Evolutionary conservation across 2,888 invertebrate genomes (phyloP).

Genomic region (Megalurothrips usitatus): DNA sequence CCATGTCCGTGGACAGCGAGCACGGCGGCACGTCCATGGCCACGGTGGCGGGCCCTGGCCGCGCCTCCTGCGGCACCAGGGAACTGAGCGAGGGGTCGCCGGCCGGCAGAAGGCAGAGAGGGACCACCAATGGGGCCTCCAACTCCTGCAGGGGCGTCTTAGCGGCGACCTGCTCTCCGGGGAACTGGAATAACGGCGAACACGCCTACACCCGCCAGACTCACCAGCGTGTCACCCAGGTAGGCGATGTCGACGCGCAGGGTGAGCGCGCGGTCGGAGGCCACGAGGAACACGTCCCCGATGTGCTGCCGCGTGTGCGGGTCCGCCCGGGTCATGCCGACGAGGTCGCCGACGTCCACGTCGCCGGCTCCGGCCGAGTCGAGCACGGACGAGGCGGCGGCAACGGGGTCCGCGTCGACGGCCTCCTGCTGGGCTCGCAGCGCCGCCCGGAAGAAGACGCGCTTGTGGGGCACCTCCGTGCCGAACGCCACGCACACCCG

Average conservation of each 20-base stretch:
- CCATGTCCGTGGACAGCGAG: background rate
- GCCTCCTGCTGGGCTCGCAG: constrained; percentile 6
- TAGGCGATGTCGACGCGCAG: background rate
- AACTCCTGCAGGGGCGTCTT: no score
- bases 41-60: background rate
- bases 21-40: constrained; percentile 8
- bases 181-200: no score
- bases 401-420: background rate
- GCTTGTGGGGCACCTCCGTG: constrained; percentile 3
- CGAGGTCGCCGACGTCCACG: background rate
- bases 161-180: no score
- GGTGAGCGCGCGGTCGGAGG: background rate
- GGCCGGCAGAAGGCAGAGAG: no score
- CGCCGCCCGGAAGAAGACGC: background rate
- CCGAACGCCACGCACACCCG: constrained; percentile 18
- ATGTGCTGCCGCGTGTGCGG: background rate
- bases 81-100: background rate
- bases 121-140: no score
- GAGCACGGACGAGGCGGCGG: background rate
- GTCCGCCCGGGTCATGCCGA: background rate
- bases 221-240: background rate
- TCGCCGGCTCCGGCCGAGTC: background rate
- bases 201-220: background rate
- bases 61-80: background rate
- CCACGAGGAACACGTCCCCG: background rate